phyloP scores from a whole-genome alignment of 1,140 invertebrate species.

The Dendroctonus valens region DNA sequence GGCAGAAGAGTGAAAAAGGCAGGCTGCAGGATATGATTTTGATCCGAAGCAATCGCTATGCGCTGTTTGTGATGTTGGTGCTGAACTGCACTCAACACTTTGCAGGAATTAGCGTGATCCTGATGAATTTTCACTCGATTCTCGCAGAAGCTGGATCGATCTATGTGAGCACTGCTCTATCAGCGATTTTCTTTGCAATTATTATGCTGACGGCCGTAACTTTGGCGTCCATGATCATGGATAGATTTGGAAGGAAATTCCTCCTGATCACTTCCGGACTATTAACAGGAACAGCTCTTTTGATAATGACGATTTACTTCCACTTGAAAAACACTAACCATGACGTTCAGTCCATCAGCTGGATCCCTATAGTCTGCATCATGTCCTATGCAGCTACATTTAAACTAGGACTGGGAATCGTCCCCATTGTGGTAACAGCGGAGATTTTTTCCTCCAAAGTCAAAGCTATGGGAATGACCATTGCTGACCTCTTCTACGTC shows the following conservation, averaged over 20 bases:
- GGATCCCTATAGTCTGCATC: constrained; percentile 38
- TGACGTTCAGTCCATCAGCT: constrained; percentile 28
- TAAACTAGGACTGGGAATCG: constrained; percentile 50
- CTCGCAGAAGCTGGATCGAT: constrained; percentile 48
- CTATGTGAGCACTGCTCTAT: constrained; percentile 36
- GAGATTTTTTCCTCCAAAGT: constrained; percentile 66
- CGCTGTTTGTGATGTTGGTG: constrained; percentile 45
- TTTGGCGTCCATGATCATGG: constrained; percentile 46
- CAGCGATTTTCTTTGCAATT: constrained; percentile 51
- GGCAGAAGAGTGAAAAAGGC: constrained; percentile 39
- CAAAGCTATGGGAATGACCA: constrained; percentile 51
- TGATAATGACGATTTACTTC: constrained; percentile 41
- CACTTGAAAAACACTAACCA: constrained; percentile 32
- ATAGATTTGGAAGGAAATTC: constrained; percentile 51
- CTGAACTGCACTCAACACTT: constrained; percentile 58
- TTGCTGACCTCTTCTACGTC: constrained; percentile 42
- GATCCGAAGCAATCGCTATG: constrained; percentile 41
- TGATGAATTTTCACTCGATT: constrained; percentile 57
- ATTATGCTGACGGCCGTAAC: constrained; percentile 44
- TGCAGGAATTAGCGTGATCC: constrained; percentile 54
- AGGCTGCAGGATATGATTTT: constrained; percentile 39
- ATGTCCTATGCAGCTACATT: constrained; percentile 41
- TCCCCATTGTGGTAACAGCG: constrained; percentile 70
- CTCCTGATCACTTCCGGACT: constrained; percentile 47
- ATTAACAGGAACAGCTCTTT: constrained; percentile 32